These are phyloP conservation scores for Bombylius discolor DNA, from an alignment of 2,888 invertebrate species.

Conservation along the genomic window DNA sequence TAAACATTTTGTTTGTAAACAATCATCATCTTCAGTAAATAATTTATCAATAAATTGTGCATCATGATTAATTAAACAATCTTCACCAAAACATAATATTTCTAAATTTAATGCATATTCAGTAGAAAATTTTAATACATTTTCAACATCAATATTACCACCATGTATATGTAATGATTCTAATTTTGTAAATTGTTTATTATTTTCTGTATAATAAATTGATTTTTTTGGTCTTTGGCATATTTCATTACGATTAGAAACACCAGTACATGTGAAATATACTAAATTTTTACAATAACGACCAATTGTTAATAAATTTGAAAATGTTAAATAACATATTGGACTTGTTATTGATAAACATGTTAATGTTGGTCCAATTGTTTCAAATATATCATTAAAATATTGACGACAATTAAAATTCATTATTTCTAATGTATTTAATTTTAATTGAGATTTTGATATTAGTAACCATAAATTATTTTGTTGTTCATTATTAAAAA, in stretches of 20 bases:
- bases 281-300: slow-evolving; percentile 12
- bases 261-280: slow-evolving; percentile 5
- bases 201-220: not conserved
- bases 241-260: slow-evolving; percentile 8
- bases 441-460: slow-evolving; percentile 1
- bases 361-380: slow-evolving; percentile 8
- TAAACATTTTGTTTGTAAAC: too few relatives aligned
- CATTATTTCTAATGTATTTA: slow-evolving; percentile 9
- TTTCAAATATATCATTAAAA: slow-evolving; percentile 11
- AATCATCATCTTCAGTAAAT: not conserved
- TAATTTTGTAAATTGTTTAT: slow-evolving; percentile 11
- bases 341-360: slow-evolving; percentile 11
- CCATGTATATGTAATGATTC: slow-evolving; percentile 12
- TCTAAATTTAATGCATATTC: slow-evolving; percentile 12
- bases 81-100: slow-evolving; percentile 4
- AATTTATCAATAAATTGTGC: slow-evolving; percentile 7
- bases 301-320: slow-evolving; percentile 13
- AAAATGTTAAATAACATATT: slow-evolving; percentile 7
- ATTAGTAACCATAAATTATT: slow-evolving; percentile 10
- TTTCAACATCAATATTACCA: slow-evolving; percentile 9
- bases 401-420: slow-evolving; percentile 11
- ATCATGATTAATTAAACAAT: slow-evolving; percentile 4
- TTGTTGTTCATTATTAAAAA: slow-evolving; percentile 12
- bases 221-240: slow-evolving; percentile 1
- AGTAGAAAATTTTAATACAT: slow-evolving; percentile 11